Evolutionary conservation across 2,797 vertebrate genomes (phyloP).

Genomic region (Pangasius mekongensis): DNA sequence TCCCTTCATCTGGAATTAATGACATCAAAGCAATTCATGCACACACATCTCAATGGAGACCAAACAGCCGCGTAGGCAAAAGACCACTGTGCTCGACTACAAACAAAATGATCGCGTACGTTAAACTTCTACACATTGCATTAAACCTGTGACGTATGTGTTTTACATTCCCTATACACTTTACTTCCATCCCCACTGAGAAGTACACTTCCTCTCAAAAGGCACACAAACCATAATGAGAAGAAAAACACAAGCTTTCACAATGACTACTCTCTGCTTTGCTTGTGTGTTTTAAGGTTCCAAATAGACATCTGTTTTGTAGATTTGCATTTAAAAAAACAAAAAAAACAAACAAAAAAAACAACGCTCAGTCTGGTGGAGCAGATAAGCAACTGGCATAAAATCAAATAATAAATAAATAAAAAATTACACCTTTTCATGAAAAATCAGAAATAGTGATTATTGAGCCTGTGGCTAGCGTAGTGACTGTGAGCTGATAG

Average conservation of each 20-base stretch:
- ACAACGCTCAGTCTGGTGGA: conserved; percentile 55
- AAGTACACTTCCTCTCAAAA: conserved; percentile 60
- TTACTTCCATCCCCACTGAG: conserved; percentile 71
- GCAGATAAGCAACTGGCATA: conserved; percentile 66
- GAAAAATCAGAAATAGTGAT: conserved; percentile 76
- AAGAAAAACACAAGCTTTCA: conserved; percentile 34
- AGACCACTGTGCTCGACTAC: conserved; percentile 63
- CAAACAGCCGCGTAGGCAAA: conserved; percentile 72
- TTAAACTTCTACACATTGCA: conserved; percentile 59
- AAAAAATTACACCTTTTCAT: conserved; percentile 64
- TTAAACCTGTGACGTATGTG: conserved; percentile 63
- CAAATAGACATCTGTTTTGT: conserved; percentile 64
- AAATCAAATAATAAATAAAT: conserved; percentile 37
- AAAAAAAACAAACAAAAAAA: not conserved
- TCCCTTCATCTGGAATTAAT: conserved; percentile 78
- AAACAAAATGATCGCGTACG: not conserved
- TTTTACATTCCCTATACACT: conserved; percentile 60
- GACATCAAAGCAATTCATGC: conserved; percentile 63
- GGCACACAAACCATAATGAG: conserved; percentile 64
- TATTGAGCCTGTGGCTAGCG: conserved; percentile 86
- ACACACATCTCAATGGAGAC: conserved; percentile 64
- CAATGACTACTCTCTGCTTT: conserved; percentile 51
- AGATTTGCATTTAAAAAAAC: conserved; percentile 18
- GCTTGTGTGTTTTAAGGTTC: conserved; percentile 48
- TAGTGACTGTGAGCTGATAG: conserved; percentile 84